Percentiles rank a stretch among this genome's conserved stretches.
phyloP scores from a whole-genome alignment of 1,140 invertebrate species.

The Pseudomyrmex flavicornis region DNA sequence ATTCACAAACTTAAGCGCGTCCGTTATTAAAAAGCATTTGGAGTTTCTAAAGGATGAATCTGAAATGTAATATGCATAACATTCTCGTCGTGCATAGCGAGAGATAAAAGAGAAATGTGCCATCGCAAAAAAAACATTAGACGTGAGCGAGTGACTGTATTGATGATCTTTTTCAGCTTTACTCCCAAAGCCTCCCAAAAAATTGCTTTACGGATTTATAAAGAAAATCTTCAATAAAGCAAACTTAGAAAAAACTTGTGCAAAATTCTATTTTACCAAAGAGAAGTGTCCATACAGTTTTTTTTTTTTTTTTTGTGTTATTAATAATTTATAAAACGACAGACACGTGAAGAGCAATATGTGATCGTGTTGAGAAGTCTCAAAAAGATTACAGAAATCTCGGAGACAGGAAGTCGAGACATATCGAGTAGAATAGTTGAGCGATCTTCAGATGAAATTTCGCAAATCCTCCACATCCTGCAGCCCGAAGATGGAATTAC shows the following conservation, averaged over 20 bases:
- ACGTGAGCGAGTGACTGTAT: background rate
- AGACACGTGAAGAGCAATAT: background rate
- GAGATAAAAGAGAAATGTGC: background rate
- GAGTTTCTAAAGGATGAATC: background rate
- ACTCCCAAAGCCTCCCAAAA: slow-evolving; percentile 61
- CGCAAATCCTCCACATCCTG: slow-evolving; percentile 69
- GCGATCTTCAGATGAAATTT: slow-evolving; percentile 80
- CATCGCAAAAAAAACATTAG: no score
- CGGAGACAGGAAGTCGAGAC: background rate
- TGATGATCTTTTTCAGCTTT: slow-evolving; percentile 69
- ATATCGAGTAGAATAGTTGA: background rate
- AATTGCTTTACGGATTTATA: slow-evolving; percentile 35
- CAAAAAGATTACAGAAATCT: background rate
- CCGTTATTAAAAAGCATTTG: background rate
- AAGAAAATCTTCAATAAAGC: background rate
- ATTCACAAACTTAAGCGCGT: slow-evolving; percentile 1
- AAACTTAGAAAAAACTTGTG: background rate
- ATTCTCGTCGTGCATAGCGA: slow-evolving; percentile 41
- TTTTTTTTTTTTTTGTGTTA: background rate
- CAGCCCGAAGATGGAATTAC: slow-evolving; percentile 81
- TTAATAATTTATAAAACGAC: slow-evolving; percentile 16
- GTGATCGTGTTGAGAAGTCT: background rate
- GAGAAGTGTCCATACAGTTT: slow-evolving; percentile 4
- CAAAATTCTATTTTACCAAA: slow-evolving; percentile 58
- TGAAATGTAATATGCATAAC: background rate